Conservation (phyloP, 2,797 vertebrate species). For the Galagoides demidoff region DNA sequence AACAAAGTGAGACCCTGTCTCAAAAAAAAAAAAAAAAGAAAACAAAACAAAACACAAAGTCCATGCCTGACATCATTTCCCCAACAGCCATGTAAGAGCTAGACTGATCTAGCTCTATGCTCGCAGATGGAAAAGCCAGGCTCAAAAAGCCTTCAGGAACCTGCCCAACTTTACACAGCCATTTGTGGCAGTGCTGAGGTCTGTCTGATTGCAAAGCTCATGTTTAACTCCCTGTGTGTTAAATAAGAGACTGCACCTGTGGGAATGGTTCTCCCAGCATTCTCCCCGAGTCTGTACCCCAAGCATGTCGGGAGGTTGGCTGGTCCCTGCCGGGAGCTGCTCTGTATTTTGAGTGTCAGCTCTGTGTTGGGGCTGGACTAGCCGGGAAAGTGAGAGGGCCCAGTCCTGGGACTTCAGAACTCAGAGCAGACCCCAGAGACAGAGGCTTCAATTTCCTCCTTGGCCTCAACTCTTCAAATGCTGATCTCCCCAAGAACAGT, state of each 20-base stretch:
- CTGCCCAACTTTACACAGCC: neutral
- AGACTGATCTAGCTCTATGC: neutral
- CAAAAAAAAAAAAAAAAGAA: too few relatives aligned
- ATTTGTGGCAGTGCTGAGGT: neutral
- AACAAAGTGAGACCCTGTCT: too few relatives aligned
- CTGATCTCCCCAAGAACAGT: neutral
- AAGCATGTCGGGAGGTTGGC: neutral
- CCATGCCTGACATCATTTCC: neutral
- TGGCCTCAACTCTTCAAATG: neutral
- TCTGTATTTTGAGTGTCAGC: neutral
- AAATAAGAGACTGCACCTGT: neutral
- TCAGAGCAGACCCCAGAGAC: neutral
- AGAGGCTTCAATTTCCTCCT: neutral
- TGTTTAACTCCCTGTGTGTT: neutral
- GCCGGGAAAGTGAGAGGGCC: neutral
- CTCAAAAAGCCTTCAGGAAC: neutral
- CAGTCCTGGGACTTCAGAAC: neutral
- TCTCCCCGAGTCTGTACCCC: neutral
- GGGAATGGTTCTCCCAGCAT: neutral
- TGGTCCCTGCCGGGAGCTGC: neutral
- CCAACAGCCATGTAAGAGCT: neutral
- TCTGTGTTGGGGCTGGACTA: neutral
- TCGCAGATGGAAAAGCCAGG: neutral
- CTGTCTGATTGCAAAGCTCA: neutral
- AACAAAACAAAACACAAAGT: neutral